Base-by-base conservation (phyloP, 2,888 invertebrate genomes). In the Capitulum mitella region DNA sequence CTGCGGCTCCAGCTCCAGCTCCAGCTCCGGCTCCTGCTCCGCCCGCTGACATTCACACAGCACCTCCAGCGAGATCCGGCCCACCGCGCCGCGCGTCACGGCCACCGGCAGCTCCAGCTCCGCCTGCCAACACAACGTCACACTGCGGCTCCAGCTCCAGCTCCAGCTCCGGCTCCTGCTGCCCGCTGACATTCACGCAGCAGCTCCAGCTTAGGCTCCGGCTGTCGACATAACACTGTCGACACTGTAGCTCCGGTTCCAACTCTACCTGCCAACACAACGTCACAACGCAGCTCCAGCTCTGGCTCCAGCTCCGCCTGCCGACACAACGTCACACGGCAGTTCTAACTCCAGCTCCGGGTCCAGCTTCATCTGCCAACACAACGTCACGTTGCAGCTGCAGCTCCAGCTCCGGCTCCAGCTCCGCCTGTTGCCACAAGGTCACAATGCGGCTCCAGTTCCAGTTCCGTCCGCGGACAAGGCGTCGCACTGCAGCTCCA, bases 381-480 rank as follows among this genome's bases (percentile, higher is more conserved):
- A 90, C 5, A 90, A 89, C 93, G n/a, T n/a, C n/a, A n/a, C 93
- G 93, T 80, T 93, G 93, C 84, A 94, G 93, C 85, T 91, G 90
- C 16, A 92, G 86, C 83, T n/a, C n/a, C 88, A 89, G 82, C 92
- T 88, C 86, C 91, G 90, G 82, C n/a, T n/a, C n/a, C n/a, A n/a
- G n/a, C n/a, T n/a, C n/a, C 92, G 91, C 8, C 93, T 93, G n/a
- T n/a, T n/a, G n/a, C n/a, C 80, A 94, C 90, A 16, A 92, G 79
- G 91, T 86, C 92, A 92, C 26, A 94, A 92, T 86, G 92, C 81
- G 94, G 91, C 0, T 93, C 93, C 77, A 93, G 87, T 83, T 92
- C 91, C 58, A 94, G 87, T 85, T 93, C 92, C 83, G 92, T 92
- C 94, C 94, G 88, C 19, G 1, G 22, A 29, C 16, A 16, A 46